Percentiles rank a stretch among this genome's conserved stretches.
Conservation (phyloP, 2,797 vertebrate species). For the Bradypodion ventrale region DNA sequence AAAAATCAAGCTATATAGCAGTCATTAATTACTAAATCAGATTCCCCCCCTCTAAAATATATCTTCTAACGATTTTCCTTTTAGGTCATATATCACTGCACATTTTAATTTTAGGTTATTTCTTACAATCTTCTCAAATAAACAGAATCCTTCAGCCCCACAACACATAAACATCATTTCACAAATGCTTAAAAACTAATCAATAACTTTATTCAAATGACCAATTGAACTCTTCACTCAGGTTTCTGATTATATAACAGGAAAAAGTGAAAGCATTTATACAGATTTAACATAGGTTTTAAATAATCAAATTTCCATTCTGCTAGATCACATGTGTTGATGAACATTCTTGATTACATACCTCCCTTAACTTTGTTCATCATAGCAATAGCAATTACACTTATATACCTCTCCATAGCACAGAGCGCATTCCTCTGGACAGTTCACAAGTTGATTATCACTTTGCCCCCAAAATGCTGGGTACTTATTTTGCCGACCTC, state of each 20-base stretch:
- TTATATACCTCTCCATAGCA: too few species aligned
- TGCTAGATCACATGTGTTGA: background rate
- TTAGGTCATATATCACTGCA: background rate
- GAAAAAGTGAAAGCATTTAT: background rate
- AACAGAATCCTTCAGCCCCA: too few species aligned
- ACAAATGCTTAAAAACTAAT: background rate
- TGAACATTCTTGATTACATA: background rate
- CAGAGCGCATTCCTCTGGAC: too few species aligned
- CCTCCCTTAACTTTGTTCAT: background rate
- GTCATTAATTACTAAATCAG: background rate
- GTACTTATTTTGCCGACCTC: too few species aligned
- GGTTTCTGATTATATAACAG: background rate
- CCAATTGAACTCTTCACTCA: background rate
- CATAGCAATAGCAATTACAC: too few species aligned
- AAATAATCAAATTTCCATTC: background rate
- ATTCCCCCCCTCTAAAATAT: background rate
- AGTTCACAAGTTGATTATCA: too few species aligned
- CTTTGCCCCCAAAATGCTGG: too few species aligned
- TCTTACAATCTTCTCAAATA: background rate
- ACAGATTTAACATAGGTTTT: background rate
- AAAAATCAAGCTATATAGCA: conserved; percentile 3
- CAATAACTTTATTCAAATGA: background rate
- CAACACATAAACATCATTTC: too few species aligned
- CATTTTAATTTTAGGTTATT: background rate
- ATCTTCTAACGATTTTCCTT: background rate